These are phyloP conservation scores for Antennarius striatus DNA, from an alignment of 2,113 vertebrate genomes.

Conservation along the genomic window DNA sequence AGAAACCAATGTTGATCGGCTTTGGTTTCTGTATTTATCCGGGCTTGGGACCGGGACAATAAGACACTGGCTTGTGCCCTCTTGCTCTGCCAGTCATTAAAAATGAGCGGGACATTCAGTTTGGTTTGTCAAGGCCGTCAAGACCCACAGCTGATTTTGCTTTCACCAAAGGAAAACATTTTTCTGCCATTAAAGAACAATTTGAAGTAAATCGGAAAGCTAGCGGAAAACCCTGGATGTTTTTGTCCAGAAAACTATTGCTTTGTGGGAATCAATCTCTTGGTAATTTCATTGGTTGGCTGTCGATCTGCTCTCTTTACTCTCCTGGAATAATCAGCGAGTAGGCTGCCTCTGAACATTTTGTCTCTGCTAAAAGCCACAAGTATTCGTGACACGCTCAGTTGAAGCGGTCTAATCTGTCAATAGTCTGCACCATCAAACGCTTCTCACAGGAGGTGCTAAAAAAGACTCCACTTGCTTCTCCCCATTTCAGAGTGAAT, in stretches of 20 bases:
- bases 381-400: conserved; percentile 39
- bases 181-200: neutral
- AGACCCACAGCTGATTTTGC: too few relatives aligned
- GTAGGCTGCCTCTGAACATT: conserved; percentile 24
- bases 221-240: neutral
- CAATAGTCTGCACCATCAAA: conserved; percentile 24
- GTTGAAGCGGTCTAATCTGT: conserved; percentile 30
- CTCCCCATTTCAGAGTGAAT: neutral
- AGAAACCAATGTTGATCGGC: too few relatives aligned
- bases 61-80: too few relatives aligned
- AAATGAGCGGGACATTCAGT: too few relatives aligned
- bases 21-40: too few relatives aligned
- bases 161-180: neutral
- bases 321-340: conserved; percentile 16
- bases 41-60: too few relatives aligned
- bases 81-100: too few relatives aligned
- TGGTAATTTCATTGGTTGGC: neutral
- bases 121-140: too few relatives aligned
- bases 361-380: conserved; percentile 13
- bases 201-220: neutral
- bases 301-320: neutral
- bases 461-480: conserved; percentile 15
- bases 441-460: conserved; percentile 11
- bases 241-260: neutral
- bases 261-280: neutral